phyloP scores from a whole-genome alignment of 2,888 invertebrate genomes.

The Acronicta leporina region DNA sequence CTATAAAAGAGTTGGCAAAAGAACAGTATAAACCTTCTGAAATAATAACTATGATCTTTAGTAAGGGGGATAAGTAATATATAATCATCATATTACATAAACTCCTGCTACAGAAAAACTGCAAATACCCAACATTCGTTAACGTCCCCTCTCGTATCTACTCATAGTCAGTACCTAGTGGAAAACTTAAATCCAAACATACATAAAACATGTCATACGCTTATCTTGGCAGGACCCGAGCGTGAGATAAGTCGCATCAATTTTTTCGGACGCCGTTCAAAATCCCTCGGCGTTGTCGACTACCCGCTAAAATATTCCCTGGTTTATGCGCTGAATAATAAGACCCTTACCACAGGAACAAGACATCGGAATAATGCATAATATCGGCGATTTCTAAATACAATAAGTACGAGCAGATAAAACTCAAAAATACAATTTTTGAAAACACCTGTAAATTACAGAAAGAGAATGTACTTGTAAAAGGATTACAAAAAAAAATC shows the following conservation, averaged over 20 bases:
- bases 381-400: conserved; percentile 11
- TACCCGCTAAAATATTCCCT: conserved; percentile 80
- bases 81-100: conserved; percentile 23
- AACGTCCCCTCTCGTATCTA: conserved; percentile 21
- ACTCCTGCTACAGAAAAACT: no score
- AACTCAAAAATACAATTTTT: no score
- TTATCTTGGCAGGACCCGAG: conserved; percentile 72
- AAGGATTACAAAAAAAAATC: no score
- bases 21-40: no score
- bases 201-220: conserved; percentile 80
- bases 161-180: conserved; percentile 38
- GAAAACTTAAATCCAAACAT: conserved; percentile 61
- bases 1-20: no score
- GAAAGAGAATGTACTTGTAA: no score
- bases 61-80: conserved; percentile 16
- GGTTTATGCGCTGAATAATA: conserved; percentile 85
- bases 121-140: conserved; percentile 12
- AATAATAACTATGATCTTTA: conserved; percentile 26
- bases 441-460: no score
- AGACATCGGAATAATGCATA: conserved; percentile 48
- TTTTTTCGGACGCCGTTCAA: conserved; percentile 82
- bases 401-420: not conserved
- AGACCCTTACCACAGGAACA: conserved; percentile 59
- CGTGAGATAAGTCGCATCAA: conserved; percentile 83
- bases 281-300: conserved; percentile 82